phyloP scores from a whole-genome alignment of 2,888 invertebrate genomes.

The Patella ulyssiponensis region DNA sequence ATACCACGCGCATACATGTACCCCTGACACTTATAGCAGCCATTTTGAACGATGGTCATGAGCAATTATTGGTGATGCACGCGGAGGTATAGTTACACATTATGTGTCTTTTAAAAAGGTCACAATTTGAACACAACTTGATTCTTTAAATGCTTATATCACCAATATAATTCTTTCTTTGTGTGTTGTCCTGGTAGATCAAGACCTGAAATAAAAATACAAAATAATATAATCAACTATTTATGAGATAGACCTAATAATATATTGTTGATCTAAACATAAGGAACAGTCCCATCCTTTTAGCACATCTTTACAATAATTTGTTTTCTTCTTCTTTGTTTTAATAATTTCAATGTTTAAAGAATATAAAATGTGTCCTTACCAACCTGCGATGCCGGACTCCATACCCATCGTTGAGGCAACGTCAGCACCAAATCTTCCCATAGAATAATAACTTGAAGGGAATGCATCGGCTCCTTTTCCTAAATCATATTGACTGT shows the following conservation, averaged over 20 bases:
- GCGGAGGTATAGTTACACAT: not conserved
- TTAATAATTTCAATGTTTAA: not conserved
- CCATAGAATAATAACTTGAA: conserved; percentile 39
- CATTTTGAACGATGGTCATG: not conserved
- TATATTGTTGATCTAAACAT: too few relatives aligned
- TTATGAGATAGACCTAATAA: too few relatives aligned
- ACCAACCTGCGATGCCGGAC: conserved; percentile 37
- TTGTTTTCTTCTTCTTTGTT: too few relatives aligned
- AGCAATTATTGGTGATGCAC: not conserved
- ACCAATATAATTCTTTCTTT: conserved; percentile 49
- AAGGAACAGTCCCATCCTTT: too few relatives aligned
- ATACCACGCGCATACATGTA: not conserved
- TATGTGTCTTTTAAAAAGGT: not conserved
- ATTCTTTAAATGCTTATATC: conserved; percentile 20
- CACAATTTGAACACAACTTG: not conserved
- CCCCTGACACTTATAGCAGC: not conserved
- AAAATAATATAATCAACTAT: not conserved
- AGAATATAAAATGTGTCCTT: not conserved
- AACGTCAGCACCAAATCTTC: conserved; percentile 40
- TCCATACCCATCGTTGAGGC: conserved; percentile 35
- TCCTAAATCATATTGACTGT: conserved; percentile 39
- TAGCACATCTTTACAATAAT: too few relatives aligned
- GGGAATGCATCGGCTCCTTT: conserved; percentile 41
- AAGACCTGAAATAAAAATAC: conserved; percentile 33
- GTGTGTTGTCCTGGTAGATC: conserved; percentile 46